These are phyloP conservation scores for Idaea aversata DNA, from an alignment of 2,888 invertebrate genomes.

Conservation along the genomic window DNA sequence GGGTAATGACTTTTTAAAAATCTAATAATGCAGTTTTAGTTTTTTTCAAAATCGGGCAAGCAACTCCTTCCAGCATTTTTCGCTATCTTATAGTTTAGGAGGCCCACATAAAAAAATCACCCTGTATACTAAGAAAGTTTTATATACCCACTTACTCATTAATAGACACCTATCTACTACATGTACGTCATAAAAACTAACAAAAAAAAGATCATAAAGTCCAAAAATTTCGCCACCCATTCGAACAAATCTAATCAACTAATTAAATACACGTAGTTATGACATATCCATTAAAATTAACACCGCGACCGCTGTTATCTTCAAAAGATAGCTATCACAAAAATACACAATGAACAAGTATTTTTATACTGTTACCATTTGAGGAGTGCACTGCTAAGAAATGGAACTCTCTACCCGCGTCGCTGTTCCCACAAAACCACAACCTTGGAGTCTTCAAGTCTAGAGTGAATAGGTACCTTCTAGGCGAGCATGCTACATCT, in stretches of 20 bases:
- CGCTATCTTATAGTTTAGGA: too few species aligned
- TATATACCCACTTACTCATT: not conserved
- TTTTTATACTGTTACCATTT: not conserved
- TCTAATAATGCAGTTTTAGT: too few species aligned
- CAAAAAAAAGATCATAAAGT: not conserved
- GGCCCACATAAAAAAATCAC: too few species aligned
- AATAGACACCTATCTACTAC: not conserved
- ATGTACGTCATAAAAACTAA: constrained; percentile 17
- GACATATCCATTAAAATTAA: not conserved
- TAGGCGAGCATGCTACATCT: too few species aligned
- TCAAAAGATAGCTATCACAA: not conserved
- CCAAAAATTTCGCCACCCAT: not conserved
- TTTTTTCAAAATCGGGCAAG: too few species aligned
- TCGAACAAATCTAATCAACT: not conserved
- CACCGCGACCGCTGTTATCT: not conserved
- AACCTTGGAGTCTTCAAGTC: too few species aligned
- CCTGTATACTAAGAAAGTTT: not conserved
- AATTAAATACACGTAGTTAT: not conserved
- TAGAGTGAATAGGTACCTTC: too few species aligned
- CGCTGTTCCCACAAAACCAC: too few species aligned
- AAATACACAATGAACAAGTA: not conserved
- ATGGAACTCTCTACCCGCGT: too few species aligned
- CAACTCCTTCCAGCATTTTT: too few species aligned
- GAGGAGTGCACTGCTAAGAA: not conserved
- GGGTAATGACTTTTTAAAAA: too few species aligned